phyloP scores from a whole-genome alignment of 1,140 invertebrate species.

The Ostrea denselamellosa region DNA sequence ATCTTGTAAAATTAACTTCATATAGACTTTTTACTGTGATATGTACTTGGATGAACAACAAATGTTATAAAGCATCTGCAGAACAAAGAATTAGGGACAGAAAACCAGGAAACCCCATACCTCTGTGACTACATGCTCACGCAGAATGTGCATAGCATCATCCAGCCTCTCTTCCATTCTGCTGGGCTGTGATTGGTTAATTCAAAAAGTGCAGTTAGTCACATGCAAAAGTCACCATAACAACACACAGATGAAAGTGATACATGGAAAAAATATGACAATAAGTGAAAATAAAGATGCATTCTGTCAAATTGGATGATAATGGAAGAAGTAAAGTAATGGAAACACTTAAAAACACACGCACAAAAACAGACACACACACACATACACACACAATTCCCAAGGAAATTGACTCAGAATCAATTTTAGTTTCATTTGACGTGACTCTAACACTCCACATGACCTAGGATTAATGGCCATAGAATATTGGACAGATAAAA shows the following conservation, averaged over 20 bases:
- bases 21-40: neutral
- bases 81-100: neutral
- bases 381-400: too few relatives aligned
- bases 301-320: neutral
- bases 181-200: constrained; percentile 79
- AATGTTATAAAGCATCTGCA: neutral
- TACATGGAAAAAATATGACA: neutral
- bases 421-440: too few relatives aligned
- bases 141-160: constrained; percentile 95
- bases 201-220: constrained; percentile 40
- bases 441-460: too few relatives aligned
- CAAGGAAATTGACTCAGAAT: too few relatives aligned
- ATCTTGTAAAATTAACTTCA: too few relatives aligned
- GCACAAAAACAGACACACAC: too few relatives aligned
- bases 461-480: too few relatives aligned
- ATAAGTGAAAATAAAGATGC: neutral
- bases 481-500: too few relatives aligned
- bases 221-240: constrained; percentile 5
- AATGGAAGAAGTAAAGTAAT: neutral
- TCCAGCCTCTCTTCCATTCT: constrained; percentile 94
- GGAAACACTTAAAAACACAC: too few relatives aligned
- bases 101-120: constrained; percentile 61
- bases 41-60: neutral
- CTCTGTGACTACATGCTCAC: constrained; percentile 90
- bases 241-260: neutral